Conservation (phyloP, 53 echinoderm and acorn worm genomes). For the Echinometra lucunter region DNA sequence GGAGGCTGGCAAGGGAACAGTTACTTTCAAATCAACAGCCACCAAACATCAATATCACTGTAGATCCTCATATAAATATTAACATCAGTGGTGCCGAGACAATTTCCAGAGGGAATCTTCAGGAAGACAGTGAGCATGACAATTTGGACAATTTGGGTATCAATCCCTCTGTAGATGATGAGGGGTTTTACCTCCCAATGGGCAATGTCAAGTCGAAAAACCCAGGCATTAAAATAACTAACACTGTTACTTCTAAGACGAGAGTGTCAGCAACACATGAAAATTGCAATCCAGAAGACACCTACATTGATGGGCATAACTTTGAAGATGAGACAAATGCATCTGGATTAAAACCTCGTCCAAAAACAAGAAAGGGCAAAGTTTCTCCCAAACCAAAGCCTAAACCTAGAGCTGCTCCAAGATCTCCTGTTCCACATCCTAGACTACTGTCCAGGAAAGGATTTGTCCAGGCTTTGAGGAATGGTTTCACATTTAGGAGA, state of each 20-base stretch:
- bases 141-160: slow-evolving; percentile 43
- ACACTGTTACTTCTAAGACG: background rate
- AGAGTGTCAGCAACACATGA: background rate
- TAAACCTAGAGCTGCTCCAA: slow-evolving; percentile 33
- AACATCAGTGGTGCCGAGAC: slow-evolving; percentile 52
- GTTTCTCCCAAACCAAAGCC: background rate
- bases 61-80: slow-evolving; percentile 60
- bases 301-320: slow-evolving; percentile 56
- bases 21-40: slow-evolving; percentile 2
- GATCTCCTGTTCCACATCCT: slow-evolving; percentile 18
- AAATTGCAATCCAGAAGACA: slow-evolving; percentile 26
- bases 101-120: slow-evolving; percentile 16
- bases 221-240: background rate
- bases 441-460: background rate
- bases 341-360: slow-evolving; percentile 34
- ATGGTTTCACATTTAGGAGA: slow-evolving; percentile 54
- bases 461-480: slow-evolving; percentile 44
- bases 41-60: slow-evolving; percentile 55
- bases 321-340: background rate
- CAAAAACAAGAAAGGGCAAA: slow-evolving; percentile 29
- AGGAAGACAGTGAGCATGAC: slow-evolving; percentile 2
- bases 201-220: slow-evolving; percentile 25
- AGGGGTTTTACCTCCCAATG: slow-evolving; percentile 45
- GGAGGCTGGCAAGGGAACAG: background rate
- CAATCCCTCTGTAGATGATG: slow-evolving; percentile 36